Evolutionary conservation across 2,888 invertebrate species (phyloP), one percentile per base, ranked within the genome.

Genomic region (Onchidella celtica): DNA sequence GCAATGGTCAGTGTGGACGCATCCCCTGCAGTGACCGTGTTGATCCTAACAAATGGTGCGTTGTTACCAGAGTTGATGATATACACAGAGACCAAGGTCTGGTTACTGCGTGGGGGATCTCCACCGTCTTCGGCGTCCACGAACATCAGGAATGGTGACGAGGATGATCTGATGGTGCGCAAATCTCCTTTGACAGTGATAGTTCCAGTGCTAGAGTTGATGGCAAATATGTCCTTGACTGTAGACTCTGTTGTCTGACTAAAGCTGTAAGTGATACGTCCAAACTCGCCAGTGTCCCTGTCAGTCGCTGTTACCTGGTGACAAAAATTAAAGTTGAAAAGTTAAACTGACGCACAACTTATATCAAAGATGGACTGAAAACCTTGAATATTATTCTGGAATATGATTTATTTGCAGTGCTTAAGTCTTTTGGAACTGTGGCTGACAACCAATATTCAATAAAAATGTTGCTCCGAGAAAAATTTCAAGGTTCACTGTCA

Each of bases 1-100:
- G 84, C 77, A 9, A 91, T 81, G 34, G 72, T 55, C 14, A 84
- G 78, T 21, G 79, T 75, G 2, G 72, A 72, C 21, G 84, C 81
- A 29, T 82, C 81, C 2, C 81, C 85, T 27, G 70, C 79, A 14
- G 83, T 76, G 3, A 86, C 77, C 1, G 86, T 84, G 63, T 85
- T 85, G 61, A 87, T 83, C n/a, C 32, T 68, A 9, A 87, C 84
- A 27, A 97, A 95, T 0, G 98, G 98, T 9, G 98, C 97, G 92
- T 98, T 97, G 92, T 98, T 98, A 93, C 98, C 98, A 93, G 97
- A 97, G 79, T 93, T 92, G 90, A 97, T 97, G 11, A 98, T 96
- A 24, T 63, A 68, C n/a, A 88, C 82, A 17, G 79, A 78, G 17
- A 87, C 86, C 27, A 85, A 75, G 0, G 85, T 83, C 65, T 86